Evolutionary conservation across 2,113 vertebrate species (phyloP), one percentile per base, ranked within the genome.

Genomic region (Cyanocitta stelleri): DNA sequence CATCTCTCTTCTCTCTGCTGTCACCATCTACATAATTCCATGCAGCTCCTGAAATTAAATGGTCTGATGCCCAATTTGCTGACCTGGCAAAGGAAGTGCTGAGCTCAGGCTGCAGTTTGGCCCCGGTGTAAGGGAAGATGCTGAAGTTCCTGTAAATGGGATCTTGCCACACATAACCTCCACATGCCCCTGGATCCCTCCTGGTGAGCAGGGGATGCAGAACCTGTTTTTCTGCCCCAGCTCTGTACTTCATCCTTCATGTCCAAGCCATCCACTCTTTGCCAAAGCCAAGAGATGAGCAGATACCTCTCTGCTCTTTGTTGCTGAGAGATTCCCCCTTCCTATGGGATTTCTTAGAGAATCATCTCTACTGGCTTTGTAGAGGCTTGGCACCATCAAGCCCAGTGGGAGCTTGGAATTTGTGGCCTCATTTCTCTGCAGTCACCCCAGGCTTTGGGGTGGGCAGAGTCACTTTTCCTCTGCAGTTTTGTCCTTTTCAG

Each of bases 361-460:
- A 83, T 22, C 24, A 3, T 18, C n/a, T 87, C n/a, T n/a, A 1
- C 16, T 33, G 61, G 14, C 10, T 84, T 46, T 77, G 3, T 1
- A 52, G 44, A 52, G 33, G 6, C 15, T 73, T 69, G 26, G 26
- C 37, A 78, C 17, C 33, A 55, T 3, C 11, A 27, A 69, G 13
- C 41, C 23, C 11, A 7, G 10, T 0, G 33, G 37, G 76, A 75
- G 9, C n/a, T 44, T 59, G 0, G 1, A 16, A 61, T 52, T n/a
- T 61, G 59, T 41, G 32, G 9, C 43, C 44, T 7, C 9, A 4
- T 37, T 49, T 58, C 21, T 30, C n/a, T 44, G 29, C 43, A 55
- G 44, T 29, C 49, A 72, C 24, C 29, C 56, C 55, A 58, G 48
- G 30, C 4, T 90, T 51, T 8, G 4, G 17, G 17, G 51, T 6